Evolutionary conservation across 2,797 vertebrate species (phyloP), one percentile per base, ranked within the genome.

Genomic region (Takifugu ocellatus): DNA sequence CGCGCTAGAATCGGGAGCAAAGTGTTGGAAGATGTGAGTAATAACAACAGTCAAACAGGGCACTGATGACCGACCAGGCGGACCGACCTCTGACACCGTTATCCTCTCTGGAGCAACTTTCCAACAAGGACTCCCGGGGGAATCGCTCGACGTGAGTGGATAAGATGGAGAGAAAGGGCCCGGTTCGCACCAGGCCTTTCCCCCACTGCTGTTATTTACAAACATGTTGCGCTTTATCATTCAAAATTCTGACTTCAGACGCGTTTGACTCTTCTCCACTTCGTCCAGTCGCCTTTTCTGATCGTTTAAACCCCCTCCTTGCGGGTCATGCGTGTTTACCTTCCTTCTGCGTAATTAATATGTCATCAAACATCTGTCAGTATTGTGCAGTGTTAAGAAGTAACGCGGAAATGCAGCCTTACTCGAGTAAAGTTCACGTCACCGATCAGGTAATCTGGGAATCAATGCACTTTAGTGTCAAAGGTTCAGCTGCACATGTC

Each of bases 51-150:
- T 3, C 1, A 14, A 24, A 0, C 3, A 69, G 69, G 87, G 88
- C 82, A 1, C 67, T 83, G 75, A 82, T 88, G 85, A 73, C 52
- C 74, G 90, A 91, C 61, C 81, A 54, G 69, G 66, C 81, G 66
- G 89, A 88, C 58, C 25, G 72, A 69, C 66, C 72, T 36, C 51
- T 62, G 51, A 81, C 73, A 66, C 83, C 85, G 68, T 21, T 74
- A 53, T 64, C 77, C 43, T 14, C 71, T 1, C 70, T 82, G 26
- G 87, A 90, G n/a, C 79, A 61, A 55, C 61, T 75, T 51, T 48
- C 2, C 25, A 66, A 55, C 71, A 72, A 29, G 49, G 86, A 89
- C 14, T 77, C 79, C 51, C 78, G 84, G 5, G 82, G 82, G 59
- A 78, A 25, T 31, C 83, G 79, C 39, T 29, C 75, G 11, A 82